Evolutionary conservation across 92 coral and sea anemone species (phyloP).

Genomic region (Porites divaricata): DNA sequence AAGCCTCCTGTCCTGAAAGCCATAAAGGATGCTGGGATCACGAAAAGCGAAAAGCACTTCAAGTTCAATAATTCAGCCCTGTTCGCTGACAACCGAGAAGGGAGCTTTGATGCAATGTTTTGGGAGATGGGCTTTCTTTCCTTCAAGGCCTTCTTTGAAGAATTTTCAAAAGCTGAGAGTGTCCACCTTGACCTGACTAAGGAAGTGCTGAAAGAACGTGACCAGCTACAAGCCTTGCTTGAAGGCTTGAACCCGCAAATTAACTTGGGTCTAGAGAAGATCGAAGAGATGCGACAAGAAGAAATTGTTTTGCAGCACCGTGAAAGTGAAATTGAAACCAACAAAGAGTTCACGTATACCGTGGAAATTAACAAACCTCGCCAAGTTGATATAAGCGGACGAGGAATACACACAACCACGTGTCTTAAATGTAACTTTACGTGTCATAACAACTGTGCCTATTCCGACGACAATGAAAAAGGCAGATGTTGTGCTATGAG

Average conservation of each 20-base stretch:
- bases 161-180: constrained; percentile 17
- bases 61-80: constrained; percentile 67
- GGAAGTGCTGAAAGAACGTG: constrained; percentile 58
- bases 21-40: constrained; percentile 37
- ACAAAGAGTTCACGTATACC: constrained; percentile 53
- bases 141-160: constrained; percentile 31
- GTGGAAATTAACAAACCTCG: constrained; percentile 12
- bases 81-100: constrained; percentile 1
- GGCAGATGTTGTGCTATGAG: constrained; percentile 15
- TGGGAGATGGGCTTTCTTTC: constrained; percentile 51
- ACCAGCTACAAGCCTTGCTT: constrained; percentile 14
- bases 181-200: constrained; percentile 44
- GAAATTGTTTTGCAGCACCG: constrained; percentile 38
- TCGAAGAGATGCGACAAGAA: constrained; percentile 54
- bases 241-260: constrained; percentile 48
- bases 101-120: constrained; percentile 32
- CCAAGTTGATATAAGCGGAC: not conserved
- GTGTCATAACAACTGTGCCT: constrained; percentile 35
- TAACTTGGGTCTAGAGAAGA: constrained; percentile 30
- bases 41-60: not conserved
- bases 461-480: constrained; percentile 25
- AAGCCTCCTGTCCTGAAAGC: constrained; percentile 53
- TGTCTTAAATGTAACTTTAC: constrained; percentile 41
- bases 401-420: constrained; percentile 39
- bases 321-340: constrained; percentile 47